These are phyloP conservation scores for Aldabrachelys gigantea DNA, from an alignment of 2,113 vertebrate genomes.

Conservation along the genomic window DNA sequence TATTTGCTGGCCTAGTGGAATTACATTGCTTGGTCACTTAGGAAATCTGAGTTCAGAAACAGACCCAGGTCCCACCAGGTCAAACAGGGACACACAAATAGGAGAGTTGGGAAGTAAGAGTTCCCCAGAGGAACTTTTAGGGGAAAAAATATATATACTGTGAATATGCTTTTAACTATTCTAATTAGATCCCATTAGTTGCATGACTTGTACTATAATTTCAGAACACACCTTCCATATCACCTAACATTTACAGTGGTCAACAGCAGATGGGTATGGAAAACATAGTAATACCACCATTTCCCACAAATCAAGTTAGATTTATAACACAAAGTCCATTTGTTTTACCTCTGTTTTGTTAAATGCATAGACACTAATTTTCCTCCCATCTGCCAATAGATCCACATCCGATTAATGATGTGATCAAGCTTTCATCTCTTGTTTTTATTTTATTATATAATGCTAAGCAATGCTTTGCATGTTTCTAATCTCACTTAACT, in stretches of 20 bases:
- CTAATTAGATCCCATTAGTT: neutral
- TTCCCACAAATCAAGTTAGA: neutral
- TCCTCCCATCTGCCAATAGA: neutral
- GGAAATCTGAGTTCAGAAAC: neutral
- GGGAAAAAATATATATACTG: neutral
- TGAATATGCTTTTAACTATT: neutral
- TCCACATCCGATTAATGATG: neutral
- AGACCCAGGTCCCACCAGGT: neutral
- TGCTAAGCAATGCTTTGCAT: neutral
- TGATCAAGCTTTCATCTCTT: neutral
- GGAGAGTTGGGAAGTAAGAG: neutral
- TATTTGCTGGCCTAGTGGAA: neutral
- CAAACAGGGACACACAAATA: neutral
- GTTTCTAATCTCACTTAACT: neutral
- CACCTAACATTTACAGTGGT: neutral
- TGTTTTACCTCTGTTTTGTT: neutral
- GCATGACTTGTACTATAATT: neutral
- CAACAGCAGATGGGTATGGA: neutral
- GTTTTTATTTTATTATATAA: neutral
- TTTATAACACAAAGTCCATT: neutral
- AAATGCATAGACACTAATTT: neutral
- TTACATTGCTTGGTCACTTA: neutral
- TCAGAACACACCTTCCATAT: neutral
- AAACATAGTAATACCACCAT: neutral
- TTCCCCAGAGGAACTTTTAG: neutral